Evolutionary conservation across 2,888 invertebrate genomes (phyloP), one percentile per base, ranked within the genome.

Genomic region (Caenorhabditis sinica): DNA sequence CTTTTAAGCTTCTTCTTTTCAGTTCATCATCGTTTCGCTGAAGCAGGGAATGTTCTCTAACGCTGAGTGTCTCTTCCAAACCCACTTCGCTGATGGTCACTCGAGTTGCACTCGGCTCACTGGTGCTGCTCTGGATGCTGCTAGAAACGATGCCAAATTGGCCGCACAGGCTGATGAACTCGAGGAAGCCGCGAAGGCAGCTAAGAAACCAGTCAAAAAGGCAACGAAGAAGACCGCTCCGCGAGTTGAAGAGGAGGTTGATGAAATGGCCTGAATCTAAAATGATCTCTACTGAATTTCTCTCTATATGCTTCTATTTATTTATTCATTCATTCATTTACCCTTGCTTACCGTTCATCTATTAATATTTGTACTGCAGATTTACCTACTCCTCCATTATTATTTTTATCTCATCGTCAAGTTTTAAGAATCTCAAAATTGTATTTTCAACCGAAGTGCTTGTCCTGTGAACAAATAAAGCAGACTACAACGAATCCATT

Each of bases 11-110:
- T n/a, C n/a, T n/a, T 15, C 20, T 45, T 77, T 82, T 23, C 82
- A 98, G 95, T 99, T 99, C 94, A 96, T 99, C 90, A 96, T 99
- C 86, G 99, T 99, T 0, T 98, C 98, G 0, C 94, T 99, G 61
- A 99, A 99, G 93, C 98, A 99, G 93, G 98, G 98, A 36, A 98
- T 99, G 97, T 99, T 98, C 94, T 97, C 96, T 94, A 98, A 99
- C 94, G 98, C 99, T 0, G 98, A 99, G 94, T 97, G 98, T 30
- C 94, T 99, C 75, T 99, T 96, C 94, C 95, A 96, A 75, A 98
- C 98, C 0, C 95, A 95, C 91, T 98, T 99, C 93, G 95, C 96
- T 36, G 97, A 98, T 94, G 98, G 98, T 5, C 66, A 72, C 43
- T 80, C 80, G 5, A 60, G 36, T 4, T 80, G 80, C 40, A 49